Evolutionary conservation across 2,797 vertebrate genomes (phyloP).

Genomic region (Margarornis squamiger): DNA sequence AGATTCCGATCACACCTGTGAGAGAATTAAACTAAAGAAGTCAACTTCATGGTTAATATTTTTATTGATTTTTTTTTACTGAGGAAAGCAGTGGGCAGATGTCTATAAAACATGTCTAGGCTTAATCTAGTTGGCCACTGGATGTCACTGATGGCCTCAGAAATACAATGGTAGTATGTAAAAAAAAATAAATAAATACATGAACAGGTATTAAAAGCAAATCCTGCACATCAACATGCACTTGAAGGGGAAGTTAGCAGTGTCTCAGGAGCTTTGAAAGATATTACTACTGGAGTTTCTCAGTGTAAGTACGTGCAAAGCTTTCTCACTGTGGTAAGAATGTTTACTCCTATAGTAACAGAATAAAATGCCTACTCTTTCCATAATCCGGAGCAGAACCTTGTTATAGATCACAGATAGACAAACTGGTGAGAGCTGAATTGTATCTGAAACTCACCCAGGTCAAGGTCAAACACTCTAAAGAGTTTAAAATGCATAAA

Average conservation of each 20-base stretch:
- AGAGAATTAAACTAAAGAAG: background rate
- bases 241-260: background rate
- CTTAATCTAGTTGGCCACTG: conserved; percentile 69
- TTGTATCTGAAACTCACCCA: background rate
- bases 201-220: background rate
- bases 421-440: background rate
- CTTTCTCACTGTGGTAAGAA: background rate
- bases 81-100: background rate
- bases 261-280: background rate
- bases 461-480: background rate
- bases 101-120: conserved; percentile 5
- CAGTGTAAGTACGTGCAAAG: background rate
- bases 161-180: conserved; percentile 46
- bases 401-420: background rate
- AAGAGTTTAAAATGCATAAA: background rate
- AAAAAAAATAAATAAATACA: background rate
- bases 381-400: background rate
- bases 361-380: background rate
- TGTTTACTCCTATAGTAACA: background rate
- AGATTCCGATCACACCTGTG: background rate
- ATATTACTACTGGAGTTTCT: background rate
- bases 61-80: background rate
- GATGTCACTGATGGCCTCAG: conserved; percentile 74
- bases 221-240: background rate
- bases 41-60: background rate